Base-by-base conservation (phyloP, 2,888 invertebrate species). In the Pyrrhosoma nymphula region DNA sequence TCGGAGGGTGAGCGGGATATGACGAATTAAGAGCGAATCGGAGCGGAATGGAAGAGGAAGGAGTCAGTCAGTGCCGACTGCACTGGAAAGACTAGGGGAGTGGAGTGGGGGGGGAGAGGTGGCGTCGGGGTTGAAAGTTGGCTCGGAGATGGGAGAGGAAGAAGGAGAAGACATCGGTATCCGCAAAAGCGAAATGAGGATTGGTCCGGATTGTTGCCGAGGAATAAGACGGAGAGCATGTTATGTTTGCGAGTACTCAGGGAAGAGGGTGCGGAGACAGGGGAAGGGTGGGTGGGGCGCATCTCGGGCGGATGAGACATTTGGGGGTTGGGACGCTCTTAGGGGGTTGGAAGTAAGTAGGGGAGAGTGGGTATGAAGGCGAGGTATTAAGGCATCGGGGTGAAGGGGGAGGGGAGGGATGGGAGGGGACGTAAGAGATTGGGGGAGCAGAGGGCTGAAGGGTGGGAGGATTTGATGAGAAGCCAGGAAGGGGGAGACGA, bases 11-110 rank as follows among this genome's bases (percentile, higher is more conserved):
- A 47, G 56, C 39, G 47, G 93, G 35, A 93, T 39, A 75, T 55
- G 93, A 93, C 69, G 93, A 93, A 75, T 93, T 93, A 93, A 93
- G 93, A 47, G 93, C 93, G 93, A 69, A 93, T 75, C 93, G 93
- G 69, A 55, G 93, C 56, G 93, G 93, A 93, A 93, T 89, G 93
- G n/a, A 47, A n/a, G 82, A 69, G 39, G 75, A 30, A 39, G 60
- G 39, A 6, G 63, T 4, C 18, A n/a, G 56, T n/a, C n/a, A 30
- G 26, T 6, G 30, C 82, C 82, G 56, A 91, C 69, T 60, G 39
- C 30, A 26, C 35, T 39, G 39, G 63, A 39, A 35, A 47, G 47
- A 47, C 47, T 2, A 55, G 20, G 56, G 90, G 35, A 30, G n/a
- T 20, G 60, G 90, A 60, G 30, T 60, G 56, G 30, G 63, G 63